Conservation (phyloP, 2,113 vertebrate genomes). For the Zosterops japonicus region DNA sequence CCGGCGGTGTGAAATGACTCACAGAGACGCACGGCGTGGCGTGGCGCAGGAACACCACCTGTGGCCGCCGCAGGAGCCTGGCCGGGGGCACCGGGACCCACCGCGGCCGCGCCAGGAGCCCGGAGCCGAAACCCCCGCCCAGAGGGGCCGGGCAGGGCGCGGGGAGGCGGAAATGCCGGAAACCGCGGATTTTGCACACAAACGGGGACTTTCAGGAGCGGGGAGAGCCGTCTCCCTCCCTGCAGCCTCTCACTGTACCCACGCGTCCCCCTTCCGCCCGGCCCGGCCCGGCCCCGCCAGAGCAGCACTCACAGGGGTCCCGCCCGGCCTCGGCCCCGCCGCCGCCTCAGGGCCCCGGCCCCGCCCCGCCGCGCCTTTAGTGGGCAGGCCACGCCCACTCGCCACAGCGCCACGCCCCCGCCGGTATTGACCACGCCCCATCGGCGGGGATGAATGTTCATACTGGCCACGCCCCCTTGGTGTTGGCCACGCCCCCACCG, state of each 20-base stretch:
- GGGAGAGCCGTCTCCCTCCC: not conserved
- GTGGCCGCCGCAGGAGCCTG: not conserved
- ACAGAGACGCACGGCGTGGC: fast-evolving
- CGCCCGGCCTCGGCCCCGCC: not conserved
- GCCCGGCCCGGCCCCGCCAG: no score
- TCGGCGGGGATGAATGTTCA: no score
- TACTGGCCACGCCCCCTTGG: no score
- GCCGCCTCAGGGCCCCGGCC: no score
- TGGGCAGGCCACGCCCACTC: fast-evolving
- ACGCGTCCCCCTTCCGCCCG: fast-evolving
- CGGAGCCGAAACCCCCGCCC: not conserved
- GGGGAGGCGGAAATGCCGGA: not conserved
- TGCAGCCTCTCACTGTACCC: fast-evolving
- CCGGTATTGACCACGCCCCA: not conserved
- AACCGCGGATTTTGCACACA: not conserved
- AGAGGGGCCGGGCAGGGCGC: no score
- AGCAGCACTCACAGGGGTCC: not conserved
- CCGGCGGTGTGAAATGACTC: not conserved
- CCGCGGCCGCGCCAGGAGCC: not conserved
- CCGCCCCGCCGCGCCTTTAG: not conserved
- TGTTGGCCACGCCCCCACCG: no score
- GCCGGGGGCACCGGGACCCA: not conserved
- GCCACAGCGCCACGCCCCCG: fast-evolving
- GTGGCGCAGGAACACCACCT: not conserved
- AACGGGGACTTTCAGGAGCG: not conserved